phyloP scores from a whole-genome alignment of 2,113 vertebrate species.

The Panurus biarmicus region DNA sequence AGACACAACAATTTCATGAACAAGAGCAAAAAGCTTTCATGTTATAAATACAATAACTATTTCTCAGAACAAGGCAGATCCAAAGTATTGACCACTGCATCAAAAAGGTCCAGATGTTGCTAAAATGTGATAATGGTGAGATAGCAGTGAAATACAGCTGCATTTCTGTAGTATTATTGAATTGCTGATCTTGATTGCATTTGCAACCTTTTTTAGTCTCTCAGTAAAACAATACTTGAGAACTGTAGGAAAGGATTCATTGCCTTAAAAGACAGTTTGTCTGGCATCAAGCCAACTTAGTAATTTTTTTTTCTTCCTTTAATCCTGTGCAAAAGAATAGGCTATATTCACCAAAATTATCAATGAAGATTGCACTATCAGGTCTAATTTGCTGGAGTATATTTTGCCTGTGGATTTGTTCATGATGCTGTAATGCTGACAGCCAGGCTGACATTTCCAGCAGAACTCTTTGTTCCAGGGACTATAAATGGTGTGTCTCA shows the following conservation, averaged over 20 bases:
- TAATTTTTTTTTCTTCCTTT: not conserved
- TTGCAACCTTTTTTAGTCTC: slow-evolving; percentile 12
- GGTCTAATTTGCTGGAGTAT: not conserved
- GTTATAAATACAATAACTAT: not conserved
- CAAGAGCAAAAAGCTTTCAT: not conserved
- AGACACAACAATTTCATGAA: not conserved
- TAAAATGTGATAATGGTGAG: not conserved
- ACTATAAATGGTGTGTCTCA: not conserved
- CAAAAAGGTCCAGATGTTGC: not conserved
- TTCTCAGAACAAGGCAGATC: not conserved
- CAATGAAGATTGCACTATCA: not conserved
- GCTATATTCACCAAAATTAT: not conserved
- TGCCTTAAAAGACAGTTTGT: slow-evolving; percentile 9
- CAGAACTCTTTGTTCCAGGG: not conserved
- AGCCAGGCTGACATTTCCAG: not conserved
- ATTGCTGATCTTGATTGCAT: slow-evolving; percentile 14
- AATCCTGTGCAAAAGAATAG: not conserved
- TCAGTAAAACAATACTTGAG: not conserved
- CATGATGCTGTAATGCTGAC: not conserved
- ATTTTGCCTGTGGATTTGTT: not conserved
- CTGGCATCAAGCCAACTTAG: not conserved
- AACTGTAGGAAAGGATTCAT: not conserved
- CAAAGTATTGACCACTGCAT: not conserved
- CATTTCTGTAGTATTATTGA: slow-evolving; percentile 28
- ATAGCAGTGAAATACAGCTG: not conserved